Evolutionary conservation across 2,888 invertebrate genomes (phyloP).

Genomic region (Mesorhabditis spiculigera): DNA sequence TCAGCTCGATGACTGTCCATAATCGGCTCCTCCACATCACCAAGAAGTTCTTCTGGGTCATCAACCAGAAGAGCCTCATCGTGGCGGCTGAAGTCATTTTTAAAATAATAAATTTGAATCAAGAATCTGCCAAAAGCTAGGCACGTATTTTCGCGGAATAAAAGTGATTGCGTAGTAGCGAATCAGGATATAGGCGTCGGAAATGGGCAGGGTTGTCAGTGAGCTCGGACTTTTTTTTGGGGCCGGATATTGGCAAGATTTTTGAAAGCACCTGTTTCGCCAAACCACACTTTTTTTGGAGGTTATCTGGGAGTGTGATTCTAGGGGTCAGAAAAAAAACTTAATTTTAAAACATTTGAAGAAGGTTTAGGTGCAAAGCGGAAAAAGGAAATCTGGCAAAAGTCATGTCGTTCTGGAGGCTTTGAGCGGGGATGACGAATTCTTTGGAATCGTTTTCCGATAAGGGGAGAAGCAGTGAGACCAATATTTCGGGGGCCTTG

Average conservation of each 20-base stretch:
- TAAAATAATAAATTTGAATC: neutral
- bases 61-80: constrained; percentile 1
- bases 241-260: neutral
- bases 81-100: neutral
- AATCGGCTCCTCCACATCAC: constrained; percentile 2
- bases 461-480: no score
- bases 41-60: constrained; percentile 1
- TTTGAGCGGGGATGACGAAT: no score
- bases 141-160: neutral
- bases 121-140: neutral
- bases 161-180: neutral
- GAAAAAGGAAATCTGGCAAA: no score
- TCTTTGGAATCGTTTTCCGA: no score
- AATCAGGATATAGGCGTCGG: no score
- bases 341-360: no score
- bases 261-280: neutral
- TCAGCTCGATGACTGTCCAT: neutral
- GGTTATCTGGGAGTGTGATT: neutral
- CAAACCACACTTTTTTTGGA: neutral
- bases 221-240: no score
- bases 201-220: no score
- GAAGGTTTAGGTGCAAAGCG: no score
- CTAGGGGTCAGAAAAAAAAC: no score
- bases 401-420: no score
- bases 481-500: no score